Conservation (phyloP, 2,113 vertebrate species). For the Proterorhinus semilunaris region DNA sequence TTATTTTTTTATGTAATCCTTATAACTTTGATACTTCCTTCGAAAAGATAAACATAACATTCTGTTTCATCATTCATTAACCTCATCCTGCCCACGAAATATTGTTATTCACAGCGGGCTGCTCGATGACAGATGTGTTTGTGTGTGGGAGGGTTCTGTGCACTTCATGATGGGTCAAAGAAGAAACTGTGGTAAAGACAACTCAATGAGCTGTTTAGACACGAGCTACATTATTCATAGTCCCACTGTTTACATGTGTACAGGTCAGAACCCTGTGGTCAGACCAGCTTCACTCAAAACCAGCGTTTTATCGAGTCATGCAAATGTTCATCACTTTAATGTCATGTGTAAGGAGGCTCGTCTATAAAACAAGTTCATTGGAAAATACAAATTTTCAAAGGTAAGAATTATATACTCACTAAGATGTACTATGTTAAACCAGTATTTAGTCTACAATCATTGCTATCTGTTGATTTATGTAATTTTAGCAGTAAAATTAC, state of each 20-base stretch:
- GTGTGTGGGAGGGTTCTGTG: constrained; percentile 33
- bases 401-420: too few relatives aligned
- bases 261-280: constrained; percentile 16
- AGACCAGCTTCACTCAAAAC: constrained; percentile 12
- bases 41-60: constrained; percentile 1
- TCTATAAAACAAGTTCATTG: too few relatives aligned
- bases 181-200: constrained; percentile 35
- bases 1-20: too few relatives aligned
- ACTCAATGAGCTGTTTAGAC: constrained; percentile 14
- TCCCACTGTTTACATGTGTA: constrained; percentile 24
- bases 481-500: too few relatives aligned
- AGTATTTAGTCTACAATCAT: too few relatives aligned
- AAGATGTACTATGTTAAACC: too few relatives aligned
- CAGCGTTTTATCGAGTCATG: background rate
- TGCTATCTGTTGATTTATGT: too few relatives aligned
- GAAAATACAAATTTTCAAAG: too few relatives aligned
- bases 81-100: constrained; percentile 5
- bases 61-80: constrained; percentile 19
- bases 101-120: constrained; percentile 21
- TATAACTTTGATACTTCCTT: background rate
- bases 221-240: constrained; percentile 41
- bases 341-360: background rate
- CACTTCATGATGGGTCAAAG: constrained; percentile 19
- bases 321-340: background rate
- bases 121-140: constrained; percentile 28